Evolutionary conservation across 2,888 invertebrate genomes (phyloP), one percentile per base, ranked within the genome.

Genomic region (Julus scandinavius): DNA sequence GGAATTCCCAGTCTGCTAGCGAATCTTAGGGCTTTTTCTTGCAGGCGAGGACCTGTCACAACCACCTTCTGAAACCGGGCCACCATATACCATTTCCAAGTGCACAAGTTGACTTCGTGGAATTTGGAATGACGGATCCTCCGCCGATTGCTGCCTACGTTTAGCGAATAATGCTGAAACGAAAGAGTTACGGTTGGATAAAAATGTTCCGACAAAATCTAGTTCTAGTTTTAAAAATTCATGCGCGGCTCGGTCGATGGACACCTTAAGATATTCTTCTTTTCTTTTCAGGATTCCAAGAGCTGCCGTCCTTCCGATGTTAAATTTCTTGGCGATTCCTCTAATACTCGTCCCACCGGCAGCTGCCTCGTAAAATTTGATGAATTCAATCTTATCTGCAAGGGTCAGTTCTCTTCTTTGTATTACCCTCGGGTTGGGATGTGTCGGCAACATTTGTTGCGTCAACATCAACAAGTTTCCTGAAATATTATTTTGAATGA

Each of bases 311-410:
- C 63, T 88, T 38, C 88, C 86, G 86, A 88, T 88, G 54, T 86
- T 58, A 40, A 88, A 88, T 72, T 88, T 86, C 17, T 58, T 45
- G 15, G 88, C 88, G 9, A 84, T 63, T 41, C 41, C 58, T 86
- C 80, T 5, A 40, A 86, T 63, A 50, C 85, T 88, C 40, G 54
- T 15, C 29, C 63, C 86, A 38, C 54, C 54, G 20, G 54, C 86
- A 6, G 85, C 20, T 6, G 86, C 58, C 41, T 88, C 88, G 63
- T 86, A 88, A 58, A 58, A 86, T 49, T 86, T 85, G 45, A 88
- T 88, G 54, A 88, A 45, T 17, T 88, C 88, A 13, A 88, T 63
- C 17, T 88, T 88, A 72, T 88, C 88, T 17, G 85, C 88, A 11
- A 88, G 54, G 17, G 88, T 88, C 20, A 88, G 54, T 72, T 88